Base-by-base conservation (phyloP, 2,113 vertebrate species). In the Turnix velox region DNA sequence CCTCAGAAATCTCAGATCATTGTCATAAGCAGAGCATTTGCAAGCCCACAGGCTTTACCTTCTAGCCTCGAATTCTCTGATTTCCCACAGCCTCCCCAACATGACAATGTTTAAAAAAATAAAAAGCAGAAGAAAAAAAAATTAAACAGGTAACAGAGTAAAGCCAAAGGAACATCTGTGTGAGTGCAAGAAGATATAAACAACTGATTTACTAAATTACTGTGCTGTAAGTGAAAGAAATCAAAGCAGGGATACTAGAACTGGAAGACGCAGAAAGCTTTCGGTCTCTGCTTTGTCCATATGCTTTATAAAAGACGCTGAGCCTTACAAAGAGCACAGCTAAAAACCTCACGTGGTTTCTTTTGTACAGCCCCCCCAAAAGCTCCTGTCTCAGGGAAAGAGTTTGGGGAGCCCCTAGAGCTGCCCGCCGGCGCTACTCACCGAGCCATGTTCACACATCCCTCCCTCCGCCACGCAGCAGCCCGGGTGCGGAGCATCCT, bases 381-480 rank as follows among this genome's bases (percentile, higher is more conserved):
- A 0, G 12, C 65, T 33, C 33, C 2, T 27, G 13, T 4, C 59
- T 25, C 19, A 52, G 13, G 7, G 49, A 4, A 19, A 55, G 52
- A 42, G 61, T 3, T 2, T 4, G 10, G 45, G 27, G 51, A 76
- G 66, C 14, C 16, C 76, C 52, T 58, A 39, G 43, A 37, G 28
- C 33, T 4, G 2, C 63, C 17, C 3, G 14, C 59, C 43, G 19
- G 24, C 6, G 22, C 12, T 79, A 97, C 91, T 97, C 90, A 96
- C 95, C 72, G 94, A 63, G 96, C 95, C 55, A 19, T 78, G 79
- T 58, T 82, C 30, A 62, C 96, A 90, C 87, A 83, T 69, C 94
- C 88, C 91, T 12, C 75, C 92, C 87, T 91, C 52, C 75, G 28
- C 23, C 54, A 65, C 23, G 92, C 92, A 80, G 92, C 84, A 46